Conservation (phyloP, 2,113 vertebrate genomes). For the Candoia aspera region DNA sequence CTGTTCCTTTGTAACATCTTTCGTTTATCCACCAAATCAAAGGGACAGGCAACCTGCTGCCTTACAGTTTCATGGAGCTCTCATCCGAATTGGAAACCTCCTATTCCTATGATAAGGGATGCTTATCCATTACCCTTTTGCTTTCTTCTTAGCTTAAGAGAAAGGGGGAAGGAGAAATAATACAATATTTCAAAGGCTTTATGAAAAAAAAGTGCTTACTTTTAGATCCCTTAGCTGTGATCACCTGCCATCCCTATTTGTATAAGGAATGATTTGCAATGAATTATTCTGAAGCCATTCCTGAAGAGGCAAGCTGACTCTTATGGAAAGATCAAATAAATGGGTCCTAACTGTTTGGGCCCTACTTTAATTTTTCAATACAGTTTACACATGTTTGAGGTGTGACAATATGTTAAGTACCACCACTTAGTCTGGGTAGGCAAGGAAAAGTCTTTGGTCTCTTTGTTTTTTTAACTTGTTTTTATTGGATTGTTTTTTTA, state of each 20-base stretch:
- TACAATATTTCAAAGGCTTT: not conserved
- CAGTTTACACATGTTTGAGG: not conserved
- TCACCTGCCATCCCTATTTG: not conserved
- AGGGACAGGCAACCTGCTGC: not conserved
- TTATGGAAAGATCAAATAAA: not conserved
- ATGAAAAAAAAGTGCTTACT: not conserved
- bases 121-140: not conserved
- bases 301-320: not conserved
- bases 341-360: not conserved
- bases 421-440: not conserved
- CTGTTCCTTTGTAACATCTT: not conserved
- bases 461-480: not conserved
- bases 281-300: not conserved
- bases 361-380: not conserved
- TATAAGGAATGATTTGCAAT: not conserved
- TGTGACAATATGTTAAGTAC: not conserved
- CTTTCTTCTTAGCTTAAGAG: not conserved
- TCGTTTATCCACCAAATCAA: not conserved
- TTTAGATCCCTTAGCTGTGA: not conserved
- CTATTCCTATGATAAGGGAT: not conserved
- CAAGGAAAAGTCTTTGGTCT: too few relatives aligned
- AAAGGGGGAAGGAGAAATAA: not conserved
- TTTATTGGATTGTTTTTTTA: not conserved
- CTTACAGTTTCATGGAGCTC: not conserved
- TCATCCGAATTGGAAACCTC: not conserved